These are phyloP conservation scores for Caenorhabditis wallacei DNA, from an alignment of 2,888 invertebrate genomes.

Conservation along the genomic window DNA sequence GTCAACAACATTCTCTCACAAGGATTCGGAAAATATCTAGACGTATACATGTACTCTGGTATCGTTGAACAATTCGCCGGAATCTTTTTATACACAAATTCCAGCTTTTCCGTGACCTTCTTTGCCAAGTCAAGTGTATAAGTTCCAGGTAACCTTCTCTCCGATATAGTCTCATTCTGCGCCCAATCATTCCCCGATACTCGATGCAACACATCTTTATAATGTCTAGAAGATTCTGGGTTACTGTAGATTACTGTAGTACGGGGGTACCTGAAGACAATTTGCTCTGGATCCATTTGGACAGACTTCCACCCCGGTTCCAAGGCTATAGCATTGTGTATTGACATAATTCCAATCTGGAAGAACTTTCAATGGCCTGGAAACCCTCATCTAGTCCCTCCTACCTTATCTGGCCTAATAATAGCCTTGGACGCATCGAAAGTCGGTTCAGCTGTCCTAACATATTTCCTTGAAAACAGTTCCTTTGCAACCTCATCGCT, in stretches of 20 bases:
- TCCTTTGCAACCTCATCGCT: not conserved
- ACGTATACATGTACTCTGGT: constrained; percentile 15
- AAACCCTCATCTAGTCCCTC: not conserved
- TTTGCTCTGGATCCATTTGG: not conserved
- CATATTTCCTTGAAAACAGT: constrained; percentile 9
- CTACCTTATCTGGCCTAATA: constrained; percentile 19
- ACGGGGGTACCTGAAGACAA: constrained; percentile 8
- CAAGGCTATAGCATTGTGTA: constrained; percentile 14
- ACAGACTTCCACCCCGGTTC: constrained; percentile 12
- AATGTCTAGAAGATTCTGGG: constrained; percentile 18
- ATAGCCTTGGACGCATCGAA: constrained; percentile 21
- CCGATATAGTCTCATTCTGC: constrained; percentile 3
- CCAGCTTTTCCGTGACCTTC: constrained; percentile 15
- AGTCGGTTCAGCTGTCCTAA: not conserved
- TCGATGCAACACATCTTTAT: constrained; percentile 6
- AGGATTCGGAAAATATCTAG: constrained; percentile 22
- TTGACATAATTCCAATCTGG: constrained; percentile 34
- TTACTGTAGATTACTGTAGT: not conserved
- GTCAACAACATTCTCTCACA: constrained; percentile 41
- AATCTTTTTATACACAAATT: constrained; percentile 25
- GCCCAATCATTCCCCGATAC: constrained; percentile 24
- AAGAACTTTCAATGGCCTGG: not conserved
- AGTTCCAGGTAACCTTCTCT: not conserved
- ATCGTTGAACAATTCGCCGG: constrained; percentile 37
- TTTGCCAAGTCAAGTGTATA: not conserved